Evolutionary conservation across 2,797 vertebrate genomes (phyloP).

Genomic region (Pithecia hirsuta): DNA sequence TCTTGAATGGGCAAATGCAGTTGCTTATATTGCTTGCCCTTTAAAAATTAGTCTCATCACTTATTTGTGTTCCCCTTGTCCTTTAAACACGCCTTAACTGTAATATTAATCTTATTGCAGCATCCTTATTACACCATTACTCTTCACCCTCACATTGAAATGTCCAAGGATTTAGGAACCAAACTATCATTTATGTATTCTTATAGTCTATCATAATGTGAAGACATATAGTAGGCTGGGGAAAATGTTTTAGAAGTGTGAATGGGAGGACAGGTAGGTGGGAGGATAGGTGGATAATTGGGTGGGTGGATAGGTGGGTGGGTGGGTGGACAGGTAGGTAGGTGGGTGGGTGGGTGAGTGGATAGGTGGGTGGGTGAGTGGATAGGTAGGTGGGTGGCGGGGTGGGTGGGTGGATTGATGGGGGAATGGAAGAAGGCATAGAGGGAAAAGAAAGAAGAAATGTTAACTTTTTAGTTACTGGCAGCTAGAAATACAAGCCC

Average conservation of each 20-base stretch:
- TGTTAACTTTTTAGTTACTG: background rate
- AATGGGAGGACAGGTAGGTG: background rate
- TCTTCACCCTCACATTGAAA: background rate
- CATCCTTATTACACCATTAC: background rate
- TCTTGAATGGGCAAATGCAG: background rate
- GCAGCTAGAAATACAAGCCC: background rate
- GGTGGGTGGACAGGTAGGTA: fast-evolving
- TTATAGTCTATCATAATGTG: background rate
- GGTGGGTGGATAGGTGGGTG: no score
- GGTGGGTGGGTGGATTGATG: background rate
- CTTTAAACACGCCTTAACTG: background rate
- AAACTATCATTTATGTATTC: background rate
- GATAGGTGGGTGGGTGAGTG: background rate
- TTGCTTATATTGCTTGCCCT: background rate
- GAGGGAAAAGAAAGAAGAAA: background rate
- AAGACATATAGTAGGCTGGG: background rate
- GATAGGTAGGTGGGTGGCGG: background rate
- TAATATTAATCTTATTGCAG: background rate
- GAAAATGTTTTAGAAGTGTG: background rate
- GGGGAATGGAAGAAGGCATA: background rate
- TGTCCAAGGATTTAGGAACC: background rate
- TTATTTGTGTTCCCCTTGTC: background rate
- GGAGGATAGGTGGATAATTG: no score
- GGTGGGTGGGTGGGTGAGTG: no score
- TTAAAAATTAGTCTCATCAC: background rate